A percentile compares a stretch with the other conserved stretches of the same genome.
These are phyloP conservation scores for Aproaerema taeniolella DNA, from an alignment of 2,888 invertebrate species.

Conservation along the genomic window DNA sequence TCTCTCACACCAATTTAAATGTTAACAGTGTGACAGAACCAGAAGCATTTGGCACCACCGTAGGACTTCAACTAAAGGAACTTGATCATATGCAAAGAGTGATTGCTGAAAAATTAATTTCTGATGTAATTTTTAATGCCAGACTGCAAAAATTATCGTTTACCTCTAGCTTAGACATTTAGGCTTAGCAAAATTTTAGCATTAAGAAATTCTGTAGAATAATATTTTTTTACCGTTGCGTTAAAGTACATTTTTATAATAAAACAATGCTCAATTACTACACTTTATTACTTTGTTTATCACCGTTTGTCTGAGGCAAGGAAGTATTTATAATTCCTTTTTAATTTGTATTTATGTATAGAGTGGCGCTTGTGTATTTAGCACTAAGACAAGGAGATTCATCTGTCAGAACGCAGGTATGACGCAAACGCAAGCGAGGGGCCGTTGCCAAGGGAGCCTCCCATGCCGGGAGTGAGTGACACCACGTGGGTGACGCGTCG, in stretches of 20 bases:
- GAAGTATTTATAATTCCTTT: not conserved
- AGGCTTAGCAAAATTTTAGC: no score
- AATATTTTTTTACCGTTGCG: not conserved
- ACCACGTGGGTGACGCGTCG: slow-evolving; percentile 13
- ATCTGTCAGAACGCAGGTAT: not conserved
- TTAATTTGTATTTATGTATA: not conserved
- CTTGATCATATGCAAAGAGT: slow-evolving; percentile 28
- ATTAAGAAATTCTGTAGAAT: no score
- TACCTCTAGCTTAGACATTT: slow-evolving; percentile 16
- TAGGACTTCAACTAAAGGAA: slow-evolving; percentile 31
- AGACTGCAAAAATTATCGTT: slow-evolving; percentile 30
- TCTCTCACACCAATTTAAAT: not conserved
- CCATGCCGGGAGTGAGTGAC: slow-evolving; percentile 19
- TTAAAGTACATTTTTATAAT: no score
- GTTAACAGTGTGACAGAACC: slow-evolving; percentile 9
- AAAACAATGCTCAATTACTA: no score
- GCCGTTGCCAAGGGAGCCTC: slow-evolving; percentile 25
- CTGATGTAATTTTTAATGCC: slow-evolving; percentile 35
- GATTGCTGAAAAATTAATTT: slow-evolving; percentile 41
- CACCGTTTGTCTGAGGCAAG: no score
- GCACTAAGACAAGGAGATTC: not conserved
- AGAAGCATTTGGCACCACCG: slow-evolving; percentile 27
- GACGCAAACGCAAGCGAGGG: slow-evolving; percentile 17
- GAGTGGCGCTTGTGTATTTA: not conserved
- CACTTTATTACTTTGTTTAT: not conserved